Conservation (phyloP, 1,140 invertebrate genomes). For the Monomorium pharaonis region DNA sequence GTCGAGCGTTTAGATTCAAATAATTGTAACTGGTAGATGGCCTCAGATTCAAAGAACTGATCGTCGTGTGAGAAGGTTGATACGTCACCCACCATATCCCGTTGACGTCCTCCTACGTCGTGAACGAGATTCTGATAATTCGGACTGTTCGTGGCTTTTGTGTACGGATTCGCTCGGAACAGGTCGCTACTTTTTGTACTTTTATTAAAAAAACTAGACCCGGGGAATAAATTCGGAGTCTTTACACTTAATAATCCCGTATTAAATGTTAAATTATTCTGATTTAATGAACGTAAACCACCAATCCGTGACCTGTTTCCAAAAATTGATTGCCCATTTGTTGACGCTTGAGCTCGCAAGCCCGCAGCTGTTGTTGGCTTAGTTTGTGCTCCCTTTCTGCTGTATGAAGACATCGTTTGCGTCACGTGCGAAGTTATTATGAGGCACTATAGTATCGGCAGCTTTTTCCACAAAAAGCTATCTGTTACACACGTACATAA, state of each 20-base stretch:
- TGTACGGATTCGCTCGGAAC: slow-evolving; percentile 79
- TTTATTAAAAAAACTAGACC: slow-evolving; percentile 76
- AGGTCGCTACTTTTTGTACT: slow-evolving; percentile 73
- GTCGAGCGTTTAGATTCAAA: slow-evolving; percentile 72
- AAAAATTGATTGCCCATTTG: slow-evolving; percentile 84
- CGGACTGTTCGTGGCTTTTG: slow-evolving; percentile 81
- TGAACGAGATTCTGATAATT: slow-evolving; percentile 84
- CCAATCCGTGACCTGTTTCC: slow-evolving; percentile 83
- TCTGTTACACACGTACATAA: neutral
- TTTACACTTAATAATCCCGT: slow-evolving; percentile 76
- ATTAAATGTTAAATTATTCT: slow-evolving; percentile 73
- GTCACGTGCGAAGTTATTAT: slow-evolving; percentile 40
- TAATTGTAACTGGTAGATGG: slow-evolving; percentile 85
- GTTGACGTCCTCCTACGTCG: slow-evolving; percentile 87
- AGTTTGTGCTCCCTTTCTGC: slow-evolving; percentile 81
- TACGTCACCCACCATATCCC: slow-evolving; percentile 87
- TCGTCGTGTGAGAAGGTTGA: slow-evolving; percentile 84
- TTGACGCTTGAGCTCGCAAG: slow-evolving; percentile 83
- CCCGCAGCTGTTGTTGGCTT: slow-evolving; percentile 84
- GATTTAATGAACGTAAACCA: slow-evolving; percentile 80
- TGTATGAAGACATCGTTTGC: slow-evolving; percentile 80
- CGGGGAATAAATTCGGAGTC: slow-evolving; percentile 76
- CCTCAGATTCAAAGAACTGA: slow-evolving; percentile 84
- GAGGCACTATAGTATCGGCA: slow-evolving; percentile 19
- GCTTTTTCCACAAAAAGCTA: neutral